Conservation (phyloP, 2,797 vertebrate genomes). For the Gouania willdenowi region DNA sequence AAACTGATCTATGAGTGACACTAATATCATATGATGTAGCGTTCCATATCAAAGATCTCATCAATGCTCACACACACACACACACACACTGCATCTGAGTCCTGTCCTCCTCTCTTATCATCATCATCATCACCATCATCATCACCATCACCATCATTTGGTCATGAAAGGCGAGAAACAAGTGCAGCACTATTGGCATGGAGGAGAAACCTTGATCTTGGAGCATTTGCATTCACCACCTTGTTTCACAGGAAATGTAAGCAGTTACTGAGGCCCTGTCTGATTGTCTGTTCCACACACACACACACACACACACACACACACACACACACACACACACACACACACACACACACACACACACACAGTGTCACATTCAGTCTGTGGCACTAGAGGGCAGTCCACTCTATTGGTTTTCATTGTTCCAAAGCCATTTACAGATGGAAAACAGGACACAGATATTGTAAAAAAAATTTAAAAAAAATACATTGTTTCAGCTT, state of each 20-base stretch:
- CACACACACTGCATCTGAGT: conserved; percentile 49
- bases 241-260: conserved; percentile 48
- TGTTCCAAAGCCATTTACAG: conserved; percentile 23
- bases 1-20: conserved; percentile 44
- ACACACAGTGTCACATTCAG: conserved; percentile 28
- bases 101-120: conserved; percentile 56
- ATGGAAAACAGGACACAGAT: conserved; percentile 16
- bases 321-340: neutral
- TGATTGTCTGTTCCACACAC: conserved; percentile 58
- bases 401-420: conserved; percentile 67
- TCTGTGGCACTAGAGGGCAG: conserved; percentile 76
- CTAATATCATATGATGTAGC: conserved; percentile 61
- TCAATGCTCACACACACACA: conserved; percentile 37
- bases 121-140: conserved; percentile 59
- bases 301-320: neutral
- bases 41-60: conserved; percentile 60
- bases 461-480: too few relatives aligned
- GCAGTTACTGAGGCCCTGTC: conserved; percentile 41
- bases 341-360: neutral
- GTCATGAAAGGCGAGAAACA: conserved; percentile 64
- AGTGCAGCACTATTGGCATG: conserved; percentile 55
- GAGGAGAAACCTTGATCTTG: conserved; percentile 69
- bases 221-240: conserved; percentile 66
- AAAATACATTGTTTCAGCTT: too few relatives aligned
- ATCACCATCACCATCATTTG: conserved; percentile 62